Base-by-base conservation (phyloP, 2,113 vertebrate genomes). In the Capreolus pygargus region DNA sequence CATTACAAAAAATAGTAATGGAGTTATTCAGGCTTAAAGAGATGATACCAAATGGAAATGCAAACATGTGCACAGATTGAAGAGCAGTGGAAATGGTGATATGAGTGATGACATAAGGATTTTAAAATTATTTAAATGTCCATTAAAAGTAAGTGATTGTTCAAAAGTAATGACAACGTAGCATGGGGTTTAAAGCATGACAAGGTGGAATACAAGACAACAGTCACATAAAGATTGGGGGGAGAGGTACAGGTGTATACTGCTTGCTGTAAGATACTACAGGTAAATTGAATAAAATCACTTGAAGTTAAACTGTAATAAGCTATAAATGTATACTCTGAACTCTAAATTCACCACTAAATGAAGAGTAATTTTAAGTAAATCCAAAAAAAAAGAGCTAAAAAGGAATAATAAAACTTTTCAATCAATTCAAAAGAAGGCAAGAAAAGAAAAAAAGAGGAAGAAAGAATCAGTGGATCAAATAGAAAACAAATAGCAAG, bases 381-480 rank as follows among this genome's bases (percentile, higher is more conserved):
- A 50, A 25, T 15, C 50, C 21, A 1, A 85, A 50, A 57, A 50
- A 57, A 95, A 74, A 36, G 52, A 90, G 43, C 50, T 82, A 74
- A 86, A 81, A 60, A 47, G 17, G 27, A 61, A 78, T 55, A 30
- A 85, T 17, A 58, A 67, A 89, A 64, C 28, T 47, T 58, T 70
- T 60, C 52, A 95, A 36, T 61, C 67, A 47, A 67, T 67, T 89
- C 33, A 57, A 58, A 92, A 76, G 50, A 52, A 92, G 25, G 17
- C 25, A 84, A 14, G 25, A 55, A 89, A 78, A 50, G 64, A 64
- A 36, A 92, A 88, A 88, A 67, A 28, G 36, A 52, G 67, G 19
- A 45, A 50, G 23, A 39, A 79, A 52, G 3, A 33, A 45, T 9
- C 39, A 43, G 7, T 12, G 86, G 25, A 47, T 64, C 45, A 83